A percentile compares a stretch with the other conserved stretches of the same genome.
Evolutionary conservation across 2,797 vertebrate genomes (phyloP).

Genomic region (Margarornis squamiger): DNA sequence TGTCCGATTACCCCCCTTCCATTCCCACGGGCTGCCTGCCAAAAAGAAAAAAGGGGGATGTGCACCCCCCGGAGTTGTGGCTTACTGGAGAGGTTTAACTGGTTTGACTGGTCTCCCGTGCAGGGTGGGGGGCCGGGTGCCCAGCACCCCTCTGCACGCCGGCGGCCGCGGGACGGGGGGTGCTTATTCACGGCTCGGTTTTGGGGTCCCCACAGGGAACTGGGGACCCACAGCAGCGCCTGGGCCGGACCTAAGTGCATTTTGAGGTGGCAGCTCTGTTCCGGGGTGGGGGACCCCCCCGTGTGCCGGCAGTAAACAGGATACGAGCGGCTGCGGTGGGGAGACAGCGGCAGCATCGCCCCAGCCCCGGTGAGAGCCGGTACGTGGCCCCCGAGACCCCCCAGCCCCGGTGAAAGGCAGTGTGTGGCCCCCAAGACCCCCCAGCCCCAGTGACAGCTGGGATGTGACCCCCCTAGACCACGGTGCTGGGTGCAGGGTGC

Average conservation of each 20-base stretch:
- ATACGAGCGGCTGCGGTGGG: neutral
- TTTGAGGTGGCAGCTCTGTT: neutral
- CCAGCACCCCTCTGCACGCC: neutral
- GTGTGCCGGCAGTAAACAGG: neutral
- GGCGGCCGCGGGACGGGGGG: neutral
- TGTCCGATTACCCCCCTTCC: fast-evolving
- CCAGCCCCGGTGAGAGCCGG: neutral
- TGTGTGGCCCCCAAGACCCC: neutral
- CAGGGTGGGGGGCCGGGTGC: neutral
- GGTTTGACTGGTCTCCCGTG: neutral
- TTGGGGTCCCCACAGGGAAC: fast-evolving
- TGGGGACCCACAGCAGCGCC: fast-evolving
- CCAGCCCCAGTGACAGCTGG: neutral
- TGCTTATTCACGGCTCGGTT: neutral
- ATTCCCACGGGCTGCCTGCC: neutral
- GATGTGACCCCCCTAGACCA: neutral
- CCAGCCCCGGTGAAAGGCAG: neutral
- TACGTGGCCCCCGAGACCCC: neutral
- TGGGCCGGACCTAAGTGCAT: neutral
- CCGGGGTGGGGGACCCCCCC: neutral
- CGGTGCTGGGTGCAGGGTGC: neutral
- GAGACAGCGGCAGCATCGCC: neutral
- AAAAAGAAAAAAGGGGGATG: neutral
- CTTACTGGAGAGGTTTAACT: neutral
- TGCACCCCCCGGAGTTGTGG: too few relatives aligned